Percentiles rank a stretch among this genome's conserved stretches.
These are phyloP conservation scores for Diplosoma virens DNA, from an alignment of 23 tunicate species.

Conservation along the genomic window DNA sequence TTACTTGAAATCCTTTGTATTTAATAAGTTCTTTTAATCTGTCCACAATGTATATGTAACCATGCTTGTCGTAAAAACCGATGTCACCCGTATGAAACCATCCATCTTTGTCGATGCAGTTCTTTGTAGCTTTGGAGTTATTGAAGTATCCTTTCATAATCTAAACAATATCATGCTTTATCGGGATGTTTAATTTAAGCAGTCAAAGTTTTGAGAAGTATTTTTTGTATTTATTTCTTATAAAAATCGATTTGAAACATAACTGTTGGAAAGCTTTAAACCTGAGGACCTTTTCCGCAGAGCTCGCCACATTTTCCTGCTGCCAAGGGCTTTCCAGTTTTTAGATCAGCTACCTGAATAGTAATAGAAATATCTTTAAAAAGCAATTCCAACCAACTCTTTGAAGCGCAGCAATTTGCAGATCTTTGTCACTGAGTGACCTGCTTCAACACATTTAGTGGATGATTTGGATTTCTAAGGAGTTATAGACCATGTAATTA, in stretches of 20 bases:
- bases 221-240: background rate
- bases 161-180: background rate
- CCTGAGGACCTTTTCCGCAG: conserved; percentile 72
- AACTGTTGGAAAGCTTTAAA: background rate
- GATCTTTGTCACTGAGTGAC: no score
- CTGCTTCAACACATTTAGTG: no score
- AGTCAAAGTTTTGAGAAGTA: no score
- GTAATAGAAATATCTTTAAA: no score
- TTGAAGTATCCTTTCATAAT: conserved; percentile 78
- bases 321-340: conserved; percentile 40
- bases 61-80: conserved; percentile 69
- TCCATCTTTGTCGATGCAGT: conserved; percentile 50
- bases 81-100: conserved; percentile 93
- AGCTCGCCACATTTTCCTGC: conserved; percentile 56
- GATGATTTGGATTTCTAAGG: no score
- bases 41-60: conserved; percentile 58
- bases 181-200: no score
- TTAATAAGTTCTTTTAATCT: conserved; percentile 51
- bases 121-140: conserved; percentile 46
- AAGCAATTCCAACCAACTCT: no score
- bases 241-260: no score
- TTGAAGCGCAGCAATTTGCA: no score
- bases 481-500: no score
- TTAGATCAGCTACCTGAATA: conserved; percentile 42
- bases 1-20: background rate